phyloP scores from a whole-genome alignment of 2,888 invertebrate genomes.

The Pelosia muscerda region DNA sequence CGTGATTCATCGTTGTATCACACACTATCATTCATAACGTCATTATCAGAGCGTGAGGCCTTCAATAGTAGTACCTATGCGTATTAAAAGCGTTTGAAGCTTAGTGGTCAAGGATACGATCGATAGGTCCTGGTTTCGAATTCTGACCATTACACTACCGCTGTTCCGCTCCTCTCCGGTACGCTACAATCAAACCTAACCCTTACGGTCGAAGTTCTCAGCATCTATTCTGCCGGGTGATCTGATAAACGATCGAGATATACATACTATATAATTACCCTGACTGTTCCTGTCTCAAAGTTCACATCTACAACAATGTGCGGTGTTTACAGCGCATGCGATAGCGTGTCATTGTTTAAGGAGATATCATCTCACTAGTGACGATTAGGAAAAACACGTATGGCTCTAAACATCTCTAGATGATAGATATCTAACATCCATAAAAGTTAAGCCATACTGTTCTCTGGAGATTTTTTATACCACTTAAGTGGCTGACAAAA shows the following conservation, averaged over 20 bases:
- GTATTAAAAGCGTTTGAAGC: not conserved
- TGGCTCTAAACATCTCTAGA: not conserved
- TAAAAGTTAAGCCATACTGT: too few species aligned
- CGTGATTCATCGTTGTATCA: not conserved
- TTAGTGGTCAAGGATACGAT: too few species aligned
- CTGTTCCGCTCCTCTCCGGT: not conserved
- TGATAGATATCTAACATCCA: too few species aligned
- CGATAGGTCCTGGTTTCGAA: not conserved
- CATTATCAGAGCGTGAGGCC: not conserved
- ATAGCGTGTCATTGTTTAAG: conserved; percentile 16
- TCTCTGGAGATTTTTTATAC: too few species aligned
- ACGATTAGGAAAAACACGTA: not conserved
- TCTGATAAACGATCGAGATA: conserved; percentile 27
- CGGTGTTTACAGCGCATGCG: conserved; percentile 12
- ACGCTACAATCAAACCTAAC: not conserved
- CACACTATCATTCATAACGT: not conserved
- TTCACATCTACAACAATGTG: conserved; percentile 16
- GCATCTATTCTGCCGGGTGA: conserved; percentile 32
- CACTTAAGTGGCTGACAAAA: too few species aligned
- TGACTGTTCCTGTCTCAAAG: conserved; percentile 12
- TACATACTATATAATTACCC: conserved; percentile 14
- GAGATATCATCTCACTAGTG: conserved; percentile 3
- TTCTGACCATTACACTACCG: not conserved
- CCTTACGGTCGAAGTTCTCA: conserved; percentile 10
- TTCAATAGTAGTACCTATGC: not conserved